Evolutionary conservation across 2,888 invertebrate species (phyloP), one percentile per base, ranked within the genome.

Genomic region (Nemotelus nigrinus): DNA sequence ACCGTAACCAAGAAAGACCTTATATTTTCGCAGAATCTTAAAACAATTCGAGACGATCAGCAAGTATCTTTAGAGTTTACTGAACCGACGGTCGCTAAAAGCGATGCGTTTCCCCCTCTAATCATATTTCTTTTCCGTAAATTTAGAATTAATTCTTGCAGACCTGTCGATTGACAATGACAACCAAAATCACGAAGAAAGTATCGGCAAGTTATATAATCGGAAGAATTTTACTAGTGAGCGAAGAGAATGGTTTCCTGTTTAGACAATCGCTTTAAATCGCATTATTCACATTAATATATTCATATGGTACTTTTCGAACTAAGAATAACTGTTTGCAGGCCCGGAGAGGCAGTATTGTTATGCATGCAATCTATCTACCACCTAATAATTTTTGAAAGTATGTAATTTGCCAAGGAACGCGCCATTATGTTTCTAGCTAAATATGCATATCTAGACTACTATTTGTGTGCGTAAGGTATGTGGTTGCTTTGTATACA

Each of bases 401-500:
- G 25, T 25, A 25, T 25, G 25, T 25, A 25, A 25, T 25, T 25
- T 25, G 25, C 25, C 25, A 25, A 25, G 25, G 25, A 25, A 25
- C 25, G 25, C 25, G 25, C 25, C 25, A 25, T 0, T 25, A 7
- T 50, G 50, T 50, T 50, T 50, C n/a, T 65, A 65, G 65, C 47
- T 65, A 65, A 3, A 63, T 41, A 57, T 63, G 43, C 39, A 47
- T 55, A 41, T 53, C 55, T 55, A 25, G 25, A 25, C 25, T 25
- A 25, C 25, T 25, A 71, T 53, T 71, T 71, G 48, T 55, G 53
- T 71, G 71, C 44, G 71, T 43, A 57, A 57, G 71, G 71, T 71
- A 71, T 71, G 55, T 71, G 71, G 71, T 71, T 71, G 57, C 71
- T 57, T 53, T 48, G 43, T n/a, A 50, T 8, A 63, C 3, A 65